Base-by-base conservation (phyloP, 2,113 vertebrate species). In the Dendrocopos noguchii region DNA sequence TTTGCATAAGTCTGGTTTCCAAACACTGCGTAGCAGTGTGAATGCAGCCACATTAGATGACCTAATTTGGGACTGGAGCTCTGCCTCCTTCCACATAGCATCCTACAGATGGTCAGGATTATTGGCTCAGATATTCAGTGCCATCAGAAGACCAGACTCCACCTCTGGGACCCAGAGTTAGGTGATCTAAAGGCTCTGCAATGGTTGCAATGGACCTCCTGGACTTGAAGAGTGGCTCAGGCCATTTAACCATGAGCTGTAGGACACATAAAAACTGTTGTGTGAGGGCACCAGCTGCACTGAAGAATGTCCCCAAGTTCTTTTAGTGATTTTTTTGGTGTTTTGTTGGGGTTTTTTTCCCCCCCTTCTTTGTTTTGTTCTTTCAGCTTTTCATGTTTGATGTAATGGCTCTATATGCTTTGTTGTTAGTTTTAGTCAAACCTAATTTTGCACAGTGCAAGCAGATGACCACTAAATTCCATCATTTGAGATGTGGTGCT, bases 401-500 rank as follows among this genome's bases (percentile, higher is more conserved):
- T 88, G 76, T 68, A 68, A 74, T 68, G 36, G 34, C 65, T 91
- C 86, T 92, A 71, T 93, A 85, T 60, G 59, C 89, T 91, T 88
- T 90, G 70, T 67, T 90, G 75, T 91, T 94, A 74, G 82, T 66
- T 90, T 73, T 91, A 78, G 20, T 90, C 86, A 87, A 91, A 94
- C 34, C 72, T 84, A 94, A 89, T 93, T 96, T 94, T 60, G 73
- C 5, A 6, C 71, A 53, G 34, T 3, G 1, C 60, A 83, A 55
- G 25, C 46, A 84, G 88, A 83, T 95, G 95, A 91, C 90, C 87
- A 86, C 33, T 74, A 64, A 91, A 82, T 72, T 34, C 84, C 53
- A 86, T 93, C 86, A 56, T 86, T 64, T 84, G 77, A 88, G 67
- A 75, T 60, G 67, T n/a, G 75, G 88, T 79, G 50, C 85, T 95